Evolutionary conservation across 2,888 invertebrate genomes (phyloP), one percentile per base, ranked within the genome.

Genomic region (Eupithecia dodoneata): DNA sequence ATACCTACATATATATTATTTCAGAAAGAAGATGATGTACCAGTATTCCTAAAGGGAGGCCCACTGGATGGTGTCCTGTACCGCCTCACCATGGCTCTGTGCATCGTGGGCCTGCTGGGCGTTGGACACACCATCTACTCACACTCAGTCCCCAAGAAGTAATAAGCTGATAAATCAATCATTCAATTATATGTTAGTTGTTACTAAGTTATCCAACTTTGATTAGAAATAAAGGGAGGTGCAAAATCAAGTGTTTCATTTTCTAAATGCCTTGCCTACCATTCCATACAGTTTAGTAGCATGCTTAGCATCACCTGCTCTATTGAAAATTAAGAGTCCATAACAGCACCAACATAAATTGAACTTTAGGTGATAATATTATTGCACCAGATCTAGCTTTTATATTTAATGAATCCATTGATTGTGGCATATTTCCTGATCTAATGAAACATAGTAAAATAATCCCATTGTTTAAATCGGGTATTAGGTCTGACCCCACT

Each of bases 31-130:
- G 95, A 96, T 90, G 96, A 95, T 79, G 84, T 94, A 5, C 96
- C 96, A 0, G 94, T 96, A 4, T 96, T 95, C 91, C 87, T 96
- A 84, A 96, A 96, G 87, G 96, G 95, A 47, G 96, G 96, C 71
- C 89, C 95, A 2, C 75, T 90, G 9, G 96, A 96, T 81, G 92
- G 84, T 79, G 82, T 96, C 15, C 85, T 96, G 74, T 94, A 93
- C 85, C 93, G 93, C 44, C 71, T 93, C 13, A 95, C 95, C n/a
- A 79, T 94, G 87, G 87, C 88, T 71, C 88, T 95, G 71, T 92
- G 94, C 78, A 81, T 92, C 52, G 79, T 91, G 15, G 95, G 94
- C 7, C 75, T 95, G 0, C 41, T 85, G 76, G 92, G 93, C 55
- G 86, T 94, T 3, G 93, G 84, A n/a, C 92, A 95, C 81, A 92